Conservation (phyloP, 2,797 vertebrate species). For the Squalus acanthias region DNA sequence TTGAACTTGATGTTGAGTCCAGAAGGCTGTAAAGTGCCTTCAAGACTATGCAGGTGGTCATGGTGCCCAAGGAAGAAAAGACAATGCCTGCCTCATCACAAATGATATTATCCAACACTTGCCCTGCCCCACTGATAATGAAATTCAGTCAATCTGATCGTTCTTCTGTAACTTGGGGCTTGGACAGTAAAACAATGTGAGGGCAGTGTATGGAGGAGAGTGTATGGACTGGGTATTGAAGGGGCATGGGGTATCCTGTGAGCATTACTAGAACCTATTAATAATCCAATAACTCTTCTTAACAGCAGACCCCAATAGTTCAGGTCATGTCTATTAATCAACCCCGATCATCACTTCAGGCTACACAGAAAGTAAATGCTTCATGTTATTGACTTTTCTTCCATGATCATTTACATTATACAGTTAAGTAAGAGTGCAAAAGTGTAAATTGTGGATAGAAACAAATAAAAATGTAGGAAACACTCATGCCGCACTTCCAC, state of each 20-base stretch:
- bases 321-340: constrained; percentile 30
- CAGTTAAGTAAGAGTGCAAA: not conserved
- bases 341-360: constrained; percentile 6
- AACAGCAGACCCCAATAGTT: constrained; percentile 25
- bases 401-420: constrained; percentile 26
- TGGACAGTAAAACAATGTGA: not conserved
- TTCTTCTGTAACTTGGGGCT: not conserved
- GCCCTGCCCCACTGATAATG: not conserved
- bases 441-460: not conserved
- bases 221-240: not conserved
- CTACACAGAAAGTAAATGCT: not conserved
- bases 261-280: constrained; percentile 20
- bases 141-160: not conserved
- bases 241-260: not conserved
- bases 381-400: constrained; percentile 22
- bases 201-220: not conserved
- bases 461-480: not conserved
- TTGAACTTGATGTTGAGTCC: no score
- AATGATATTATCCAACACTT: not conserved
- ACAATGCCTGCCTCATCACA: not conserved
- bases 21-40: no score
- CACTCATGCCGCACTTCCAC: no score
- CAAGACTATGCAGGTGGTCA: not conserved
- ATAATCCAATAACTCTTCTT: constrained; percentile 24
- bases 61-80: not conserved